Evolutionary conservation across 2,888 invertebrate species (phyloP).

Genomic region (Sicus ferrugineus): DNA sequence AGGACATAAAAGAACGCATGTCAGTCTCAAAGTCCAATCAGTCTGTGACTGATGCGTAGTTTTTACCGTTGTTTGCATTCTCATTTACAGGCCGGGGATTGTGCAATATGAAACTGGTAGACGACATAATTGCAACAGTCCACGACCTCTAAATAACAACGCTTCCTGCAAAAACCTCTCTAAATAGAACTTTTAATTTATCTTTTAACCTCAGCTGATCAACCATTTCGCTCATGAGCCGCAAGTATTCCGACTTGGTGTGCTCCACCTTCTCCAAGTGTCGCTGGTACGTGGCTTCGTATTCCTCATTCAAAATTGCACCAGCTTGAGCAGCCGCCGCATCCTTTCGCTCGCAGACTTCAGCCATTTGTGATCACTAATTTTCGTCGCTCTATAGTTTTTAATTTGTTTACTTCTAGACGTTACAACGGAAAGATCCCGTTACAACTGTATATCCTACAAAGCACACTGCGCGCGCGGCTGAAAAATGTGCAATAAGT

Average conservation of each 20-base stretch:
- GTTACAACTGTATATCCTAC: constrained; percentile 5
- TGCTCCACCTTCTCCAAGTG: constrained; percentile 37
- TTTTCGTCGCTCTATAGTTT: too few species aligned
- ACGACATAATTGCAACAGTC: constrained; percentile 50
- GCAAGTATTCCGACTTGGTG: constrained; percentile 43
- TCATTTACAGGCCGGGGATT: constrained; percentile 56
- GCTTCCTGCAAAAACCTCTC: neutral
- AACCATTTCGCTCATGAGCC: constrained; percentile 44
- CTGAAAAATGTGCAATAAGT: neutral
- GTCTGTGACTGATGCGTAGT: too few species aligned
- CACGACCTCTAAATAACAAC: constrained; percentile 49
- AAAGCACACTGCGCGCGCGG: neutral
- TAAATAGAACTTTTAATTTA: neutral
- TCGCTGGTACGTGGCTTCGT: constrained; percentile 24
- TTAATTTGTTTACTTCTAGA: neutral
- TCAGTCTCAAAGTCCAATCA: too few species aligned
- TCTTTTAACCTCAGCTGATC: constrained; percentile 39
- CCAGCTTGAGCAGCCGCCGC: neutral
- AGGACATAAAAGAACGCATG: neutral
- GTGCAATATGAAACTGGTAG: constrained; percentile 51
- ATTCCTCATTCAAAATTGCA: constrained; percentile 16
- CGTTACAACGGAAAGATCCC: neutral
- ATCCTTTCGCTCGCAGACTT: too few species aligned
- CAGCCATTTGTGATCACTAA: constrained; percentile 8
- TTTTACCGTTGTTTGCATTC: constrained; percentile 40